Evolutionary conservation across 2,797 vertebrate species (phyloP), one percentile per base, ranked within the genome.

Genomic region (Neosilurus hyrtlii): DNA sequence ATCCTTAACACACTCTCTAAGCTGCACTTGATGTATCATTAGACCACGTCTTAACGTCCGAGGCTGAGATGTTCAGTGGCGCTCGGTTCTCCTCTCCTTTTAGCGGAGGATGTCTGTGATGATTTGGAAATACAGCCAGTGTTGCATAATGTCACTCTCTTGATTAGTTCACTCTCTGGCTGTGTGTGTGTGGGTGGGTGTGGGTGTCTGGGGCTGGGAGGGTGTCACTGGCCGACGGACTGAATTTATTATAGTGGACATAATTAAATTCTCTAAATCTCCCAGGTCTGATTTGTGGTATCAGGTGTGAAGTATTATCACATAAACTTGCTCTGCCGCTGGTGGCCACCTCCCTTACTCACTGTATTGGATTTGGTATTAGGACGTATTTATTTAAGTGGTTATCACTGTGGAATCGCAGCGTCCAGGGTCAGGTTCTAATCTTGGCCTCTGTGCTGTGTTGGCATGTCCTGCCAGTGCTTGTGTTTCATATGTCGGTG

Each of bases 11-110:
- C 56, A 56, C 75, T 51, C 24, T 82, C 70, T 30, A 5, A 59
- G 22, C 73, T 37, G 62, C 68, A 67, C 66, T 75, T 83, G 35
- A 67, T 72, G 57, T 85, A 26, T 79, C 43, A 18, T 61, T 82
- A 49, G 74, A 11, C 65, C 12, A 26, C 61, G 11, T 81, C 66
- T 76, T 12, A 35, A 59, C 4, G 56, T 37, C 59, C 8, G 68
- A 78, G 9, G 43, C n/a, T 15, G 14, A 67, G 73, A 37, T 15
- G 51, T 18, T 61, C 43, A 35, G 16, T 24, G 26, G 12, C 22
- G 35, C 66, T 59, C 24, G 5, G n/a, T 52, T 49, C 22, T 52
- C 51, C 15, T 12, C 12, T 18, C 61, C 52, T n/a, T 37, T 26
- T 66, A 74, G 82, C 68, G 43, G 43, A 49, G 82, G 51, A 49